Conservation (phyloP, 2,797 vertebrate species). For the Anguilla obscura region DNA sequence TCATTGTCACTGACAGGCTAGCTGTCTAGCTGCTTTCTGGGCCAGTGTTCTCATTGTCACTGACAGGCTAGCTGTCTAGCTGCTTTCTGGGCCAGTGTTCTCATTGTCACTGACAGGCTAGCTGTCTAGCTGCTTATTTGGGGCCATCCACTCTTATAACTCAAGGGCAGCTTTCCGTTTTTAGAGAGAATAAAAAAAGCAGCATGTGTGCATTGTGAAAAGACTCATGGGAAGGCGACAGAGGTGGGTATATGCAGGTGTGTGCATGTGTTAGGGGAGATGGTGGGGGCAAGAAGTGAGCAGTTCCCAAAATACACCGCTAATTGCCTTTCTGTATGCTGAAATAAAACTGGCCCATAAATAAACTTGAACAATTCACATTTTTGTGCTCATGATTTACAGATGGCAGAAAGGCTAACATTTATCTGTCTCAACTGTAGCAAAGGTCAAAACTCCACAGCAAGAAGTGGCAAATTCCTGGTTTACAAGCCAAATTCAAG, state of each 20-base stretch:
- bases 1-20: slow-evolving; percentile 7
- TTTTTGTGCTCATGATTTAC: not conserved
- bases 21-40: slow-evolving; percentile 50
- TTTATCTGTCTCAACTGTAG: not conserved
- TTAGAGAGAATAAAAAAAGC: slow-evolving; percentile 46
- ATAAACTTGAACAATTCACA: not conserved
- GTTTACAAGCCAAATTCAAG: not conserved
- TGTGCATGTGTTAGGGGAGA: not conserved
- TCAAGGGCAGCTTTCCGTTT: slow-evolving; percentile 50
- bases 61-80: slow-evolving; percentile 42
- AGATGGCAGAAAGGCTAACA: not conserved
- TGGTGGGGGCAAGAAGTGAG: not conserved
- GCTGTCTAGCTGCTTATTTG: slow-evolving; percentile 49
- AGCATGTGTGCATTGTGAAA: slow-evolving; percentile 42
- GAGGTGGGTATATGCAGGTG: not conserved
- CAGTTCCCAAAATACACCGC: not conserved
- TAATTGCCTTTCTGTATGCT: not conserved
- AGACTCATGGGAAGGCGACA: not conserved
- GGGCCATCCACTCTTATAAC: slow-evolving; percentile 52
- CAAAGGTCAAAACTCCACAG: not conserved
- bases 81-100: slow-evolving; percentile 48
- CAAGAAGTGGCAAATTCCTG: not conserved
- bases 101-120: slow-evolving; percentile 7
- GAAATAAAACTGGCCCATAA: not conserved
- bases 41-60: slow-evolving; percentile 29